Evolutionary conservation across 64 coral and sea anemone genomes (phyloP).

Genomic region (Stichodactyla helianthus): DNA sequence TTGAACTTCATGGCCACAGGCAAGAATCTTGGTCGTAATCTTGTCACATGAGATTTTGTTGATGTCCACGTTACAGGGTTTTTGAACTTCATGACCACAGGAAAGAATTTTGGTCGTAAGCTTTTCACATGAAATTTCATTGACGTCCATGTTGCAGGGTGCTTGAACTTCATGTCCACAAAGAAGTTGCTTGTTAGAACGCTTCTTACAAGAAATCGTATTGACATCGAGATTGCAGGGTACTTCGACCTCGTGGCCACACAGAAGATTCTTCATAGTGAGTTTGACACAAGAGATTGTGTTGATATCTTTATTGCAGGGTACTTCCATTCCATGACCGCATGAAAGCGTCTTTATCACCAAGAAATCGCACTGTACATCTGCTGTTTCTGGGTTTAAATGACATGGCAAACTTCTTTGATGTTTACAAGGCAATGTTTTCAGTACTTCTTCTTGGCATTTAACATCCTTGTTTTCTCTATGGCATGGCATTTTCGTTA

Average conservation of each 20-base stretch:
- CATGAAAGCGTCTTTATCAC: conserved; percentile 14
- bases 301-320: background rate
- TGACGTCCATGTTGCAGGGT: background rate
- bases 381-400: background rate
- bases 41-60: background rate
- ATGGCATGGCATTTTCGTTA: background rate
- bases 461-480: background rate
- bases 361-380: background rate
- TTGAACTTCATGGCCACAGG: background rate
- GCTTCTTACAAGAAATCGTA: background rate
- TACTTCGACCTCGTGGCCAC: background rate
- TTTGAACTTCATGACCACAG: background rate
- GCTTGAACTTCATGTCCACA: background rate
- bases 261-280: background rate
- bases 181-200: background rate
- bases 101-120: background rate
- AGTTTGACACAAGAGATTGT: background rate
- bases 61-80: background rate
- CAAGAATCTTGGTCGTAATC: background rate
- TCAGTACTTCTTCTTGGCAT: conserved; percentile 7
- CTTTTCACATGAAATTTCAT: background rate
- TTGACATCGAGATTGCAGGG: background rate
- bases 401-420: conserved; percentile 13
- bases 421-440: conserved; percentile 20
- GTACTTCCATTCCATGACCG: background rate